Evolutionary conservation across 2,888 invertebrate genomes (phyloP), one percentile per base, ranked within the genome.

Genomic region (Imbricaverruca yamaguchii): DNA sequence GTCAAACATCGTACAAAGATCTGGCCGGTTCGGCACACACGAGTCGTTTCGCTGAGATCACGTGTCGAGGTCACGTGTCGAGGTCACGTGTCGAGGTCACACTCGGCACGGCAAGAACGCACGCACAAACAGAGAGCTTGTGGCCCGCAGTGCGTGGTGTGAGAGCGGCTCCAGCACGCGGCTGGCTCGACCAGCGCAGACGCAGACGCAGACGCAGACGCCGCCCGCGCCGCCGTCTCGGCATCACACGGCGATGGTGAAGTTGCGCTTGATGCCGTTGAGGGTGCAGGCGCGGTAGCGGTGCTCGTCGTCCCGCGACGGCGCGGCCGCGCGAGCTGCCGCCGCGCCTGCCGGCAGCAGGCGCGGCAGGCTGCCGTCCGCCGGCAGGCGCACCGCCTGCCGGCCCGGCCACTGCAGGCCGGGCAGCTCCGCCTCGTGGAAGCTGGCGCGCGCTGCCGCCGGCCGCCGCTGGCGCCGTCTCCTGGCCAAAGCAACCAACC

Each of bases 161-260:
- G 39, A 39, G 39, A n/a, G 39, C 39, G 39, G 39, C 39, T 39
- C 39, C 39, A 4, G 39, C 39, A 4, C 39, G 4, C 39, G 4
- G 39, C 39, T 4, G 39, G 39, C 39, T 4, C 39, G 39, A 4
- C 39, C 39, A 39, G 39, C 39, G 39, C 39, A 1, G 39, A 39
- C 39, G 59, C 59, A 1, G 12, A 13, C 39, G 39, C 39, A 1
- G 39, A 39, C 39, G 59, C 59, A 1, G 12, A 13, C 59, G 59
- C 12, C 59, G 15, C 59, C 23, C 6, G 65, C 21, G 65, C 23
- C 65, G 65, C n/a, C n/a, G 23, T 10, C 65, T 23, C 8, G 12
- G n/a, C 65, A 67, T 74, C 74, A 74, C 53, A 74, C 74, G 74
- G 74, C 74, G 18, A 74, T 74, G 39, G 74, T 74, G 53, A 74